phyloP scores from a whole-genome alignment of 2,113 vertebrate genomes.

The Formicarius rufipectus region DNA sequence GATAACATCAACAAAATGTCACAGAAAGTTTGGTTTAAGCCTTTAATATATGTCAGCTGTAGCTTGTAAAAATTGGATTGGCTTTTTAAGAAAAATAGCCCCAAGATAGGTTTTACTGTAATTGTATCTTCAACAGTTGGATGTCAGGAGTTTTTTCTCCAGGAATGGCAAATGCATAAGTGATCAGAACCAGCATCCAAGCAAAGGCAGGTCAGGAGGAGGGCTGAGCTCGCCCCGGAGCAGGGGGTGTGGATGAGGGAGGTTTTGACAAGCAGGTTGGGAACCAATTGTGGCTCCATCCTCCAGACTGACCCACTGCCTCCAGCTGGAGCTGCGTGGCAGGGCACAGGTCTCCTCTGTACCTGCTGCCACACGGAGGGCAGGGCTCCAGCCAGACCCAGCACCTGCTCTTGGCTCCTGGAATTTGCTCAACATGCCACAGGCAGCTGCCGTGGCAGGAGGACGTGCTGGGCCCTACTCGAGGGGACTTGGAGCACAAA shows the following conservation, averaged over 20 bases:
- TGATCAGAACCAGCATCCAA: not conserved
- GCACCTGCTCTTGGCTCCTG: not conserved
- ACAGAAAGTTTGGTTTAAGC: constrained; percentile 44
- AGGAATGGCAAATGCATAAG: not conserved
- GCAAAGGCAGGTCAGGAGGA: not conserved
- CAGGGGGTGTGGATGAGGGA: too few relatives aligned
- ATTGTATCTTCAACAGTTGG: constrained; percentile 5
- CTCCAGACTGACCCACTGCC: not conserved
- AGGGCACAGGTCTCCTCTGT: not conserved
- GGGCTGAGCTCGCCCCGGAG: not conserved
- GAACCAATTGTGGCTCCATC: not conserved
- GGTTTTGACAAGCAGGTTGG: not conserved
- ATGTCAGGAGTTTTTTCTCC: not conserved
- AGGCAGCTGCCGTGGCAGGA: not conserved
- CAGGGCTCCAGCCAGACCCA: not conserved
- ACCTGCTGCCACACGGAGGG: not conserved
- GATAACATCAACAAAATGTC: constrained; percentile 47
- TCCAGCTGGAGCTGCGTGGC: not conserved
- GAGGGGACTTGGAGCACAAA: not conserved
- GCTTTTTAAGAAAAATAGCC: constrained; percentile 50
- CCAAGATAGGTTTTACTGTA: constrained; percentile 25
- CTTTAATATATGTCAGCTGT: constrained; percentile 50
- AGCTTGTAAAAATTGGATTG: constrained; percentile 35
- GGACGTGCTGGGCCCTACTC: not conserved
- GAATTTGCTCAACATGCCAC: not conserved